Conservation (phyloP, 2,113 vertebrate species). For the Muscicapa adusta region DNA sequence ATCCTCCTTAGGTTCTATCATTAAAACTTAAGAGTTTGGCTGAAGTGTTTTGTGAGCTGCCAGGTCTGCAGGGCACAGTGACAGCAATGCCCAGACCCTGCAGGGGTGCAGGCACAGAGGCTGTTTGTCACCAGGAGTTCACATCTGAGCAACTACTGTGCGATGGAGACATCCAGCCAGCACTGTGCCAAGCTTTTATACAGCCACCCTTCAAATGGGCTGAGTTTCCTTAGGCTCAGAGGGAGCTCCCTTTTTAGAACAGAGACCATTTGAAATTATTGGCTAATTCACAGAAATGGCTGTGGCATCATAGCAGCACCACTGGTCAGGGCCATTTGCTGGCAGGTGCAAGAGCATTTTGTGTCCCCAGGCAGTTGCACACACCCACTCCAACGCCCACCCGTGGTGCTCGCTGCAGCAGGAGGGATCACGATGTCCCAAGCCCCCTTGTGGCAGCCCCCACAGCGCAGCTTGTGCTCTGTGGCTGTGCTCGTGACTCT, state of each 20-base stretch:
- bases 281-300: background rate
- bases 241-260: background rate
- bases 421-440: background rate
- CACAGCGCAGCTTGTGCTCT: fast-evolving
- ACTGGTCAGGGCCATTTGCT: background rate
- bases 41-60: background rate
- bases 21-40: background rate
- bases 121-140: background rate
- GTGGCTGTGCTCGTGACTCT: background rate
- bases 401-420: background rate
- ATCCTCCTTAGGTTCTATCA: background rate
- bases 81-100: background rate
- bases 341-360: background rate
- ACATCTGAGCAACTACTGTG: background rate
- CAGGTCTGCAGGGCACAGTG: background rate
- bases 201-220: background rate
- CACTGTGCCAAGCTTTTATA: background rate
- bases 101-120: background rate
- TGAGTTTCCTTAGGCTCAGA: background rate
- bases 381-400: background rate
- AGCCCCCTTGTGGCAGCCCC: background rate
- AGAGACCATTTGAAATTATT: background rate
- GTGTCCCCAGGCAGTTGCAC: background rate
- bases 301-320: background rate
- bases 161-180: background rate